Base-by-base conservation (phyloP, 2,113 vertebrate species). In the Gymnocephalus cernua region DNA sequence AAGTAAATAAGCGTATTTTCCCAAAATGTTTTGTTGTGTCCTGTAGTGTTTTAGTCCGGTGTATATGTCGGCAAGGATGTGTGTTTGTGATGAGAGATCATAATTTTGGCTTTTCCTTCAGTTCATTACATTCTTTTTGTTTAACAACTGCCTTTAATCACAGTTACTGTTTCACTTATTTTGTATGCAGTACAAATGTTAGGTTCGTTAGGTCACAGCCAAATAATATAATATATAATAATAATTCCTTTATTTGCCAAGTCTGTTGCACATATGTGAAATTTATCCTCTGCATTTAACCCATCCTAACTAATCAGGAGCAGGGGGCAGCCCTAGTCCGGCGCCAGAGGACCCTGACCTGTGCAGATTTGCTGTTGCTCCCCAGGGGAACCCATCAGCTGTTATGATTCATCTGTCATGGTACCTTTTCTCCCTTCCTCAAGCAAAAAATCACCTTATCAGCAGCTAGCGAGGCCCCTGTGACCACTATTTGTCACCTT, bases 381-480 rank as follows among this genome's bases (percentile, higher is more conserved):
- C 86, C 57, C 73, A 50, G 77, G 74, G 88, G 73, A 79, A 47
- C 35, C 80, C 47, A 81, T 91, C 86, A 89, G 70, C 77, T 62
- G 54, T 78, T 82, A 68, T 74, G 66, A 77, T 72, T 74, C 81
- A 71, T 88, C 82, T 77, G 73, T 83, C 79, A 59, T 18, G 53
- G 48, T 47, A 62, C 61, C 75, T 87, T 77, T 79, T 25, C 79
- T 58, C 12, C 73, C 56, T 81, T 78, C 67, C 74, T 56, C 12
- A 4, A 79, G 79, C 78, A 70, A 84, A 86, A 91, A 89, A 81
- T 72, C 79, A 62, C 85, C 82, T 82, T 73, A 91, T 85, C 89
- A 87, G 86, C 85, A 91, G 79, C 66, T 56, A 47, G 82, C 6
- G 38, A 74, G 57, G 47, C 80, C 75, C 82, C 62, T 75, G 82